Evolutionary conservation across 2,113 vertebrate species (phyloP).

Genomic region (Eclectus roratus): DNA sequence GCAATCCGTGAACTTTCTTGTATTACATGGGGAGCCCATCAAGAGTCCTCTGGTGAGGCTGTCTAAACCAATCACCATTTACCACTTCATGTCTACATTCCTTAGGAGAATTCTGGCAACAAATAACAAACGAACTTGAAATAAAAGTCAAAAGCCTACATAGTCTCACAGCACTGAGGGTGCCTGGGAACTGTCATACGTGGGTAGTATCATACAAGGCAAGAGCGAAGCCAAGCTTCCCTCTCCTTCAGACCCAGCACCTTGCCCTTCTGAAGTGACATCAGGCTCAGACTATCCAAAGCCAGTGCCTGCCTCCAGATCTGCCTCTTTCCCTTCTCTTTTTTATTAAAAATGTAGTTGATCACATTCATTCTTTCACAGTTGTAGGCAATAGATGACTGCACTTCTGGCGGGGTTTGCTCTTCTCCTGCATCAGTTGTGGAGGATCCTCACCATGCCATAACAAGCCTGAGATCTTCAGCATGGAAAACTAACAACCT

Average conservation of each 20-base stretch:
- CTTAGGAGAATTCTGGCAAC: constrained; percentile 33
- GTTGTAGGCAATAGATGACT: neutral
- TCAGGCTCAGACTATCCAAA: neutral
- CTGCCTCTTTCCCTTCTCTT: neutral
- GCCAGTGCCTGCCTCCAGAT: neutral
- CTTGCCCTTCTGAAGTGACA: neutral
- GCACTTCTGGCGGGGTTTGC: neutral
- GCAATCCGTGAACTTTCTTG: constrained; percentile 24
- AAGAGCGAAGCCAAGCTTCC: neutral
- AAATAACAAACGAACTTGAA: neutral
- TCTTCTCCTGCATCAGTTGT: neutral
- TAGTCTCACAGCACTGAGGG: neutral
- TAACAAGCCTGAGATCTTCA: neutral
- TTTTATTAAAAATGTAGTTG: neutral
- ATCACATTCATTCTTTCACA: neutral
- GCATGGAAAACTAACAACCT: neutral
- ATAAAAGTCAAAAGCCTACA: neutral
- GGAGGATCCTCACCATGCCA: fast-evolving
- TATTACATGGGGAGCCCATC: neutral
- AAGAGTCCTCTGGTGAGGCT: neutral
- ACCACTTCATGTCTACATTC: neutral
- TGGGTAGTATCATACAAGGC: neutral
- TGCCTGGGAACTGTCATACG: neutral
- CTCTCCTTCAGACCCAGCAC: neutral
- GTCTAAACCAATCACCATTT: constrained; percentile 38